Base-by-base conservation (phyloP, 2,113 vertebrate genomes). In the Theropithecus gelada region DNA sequence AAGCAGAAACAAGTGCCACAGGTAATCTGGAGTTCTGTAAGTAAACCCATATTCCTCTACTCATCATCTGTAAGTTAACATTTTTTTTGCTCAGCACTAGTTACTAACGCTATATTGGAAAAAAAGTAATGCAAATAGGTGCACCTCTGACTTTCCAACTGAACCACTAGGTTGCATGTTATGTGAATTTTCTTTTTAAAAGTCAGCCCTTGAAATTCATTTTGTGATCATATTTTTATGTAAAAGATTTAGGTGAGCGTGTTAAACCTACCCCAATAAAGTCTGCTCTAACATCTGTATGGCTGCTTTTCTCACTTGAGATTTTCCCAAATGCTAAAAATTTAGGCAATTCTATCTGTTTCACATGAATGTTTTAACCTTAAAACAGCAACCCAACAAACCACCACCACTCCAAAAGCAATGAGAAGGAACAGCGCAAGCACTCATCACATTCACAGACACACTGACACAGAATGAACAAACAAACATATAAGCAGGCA, bases 291-390 rank as follows among this genome's bases (percentile, higher is more conserved):
- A 38, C 64, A 90, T 96, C 90, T 90, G 20, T 70, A 38, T 14
- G 14, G 72, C 75, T 96, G 82, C 0, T 88, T 94, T 97, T 81
- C 83, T 96, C 85, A 91, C 48, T 84, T 89, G 94, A 88, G 25
- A 55, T 48, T 59, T 91, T 87, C 43, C 89, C 32, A 68, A 88
- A 95, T 70, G 55, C 43, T 88, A 89, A 93, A 27, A 83, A 92
- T 27, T 89, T 94, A 86, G 81, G 83, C 94, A 96, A 75, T 86
- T 27, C 1, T 93, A 89, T 87, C 57, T 83, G 92, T 97, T 98
- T 93, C 70, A 38, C 64, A 70, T 88, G 68, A 48, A 23, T 27
- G 89, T 93, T 95, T 93, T 27, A 96, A 85, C 55, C 43, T 81
- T 96, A 52, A 59, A 75, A 94, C 18, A 79, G 50, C 22, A 95